These are phyloP conservation scores for Antennarius maculatus DNA, from an alignment of 2,797 vertebrate species.

Conservation along the genomic window DNA sequence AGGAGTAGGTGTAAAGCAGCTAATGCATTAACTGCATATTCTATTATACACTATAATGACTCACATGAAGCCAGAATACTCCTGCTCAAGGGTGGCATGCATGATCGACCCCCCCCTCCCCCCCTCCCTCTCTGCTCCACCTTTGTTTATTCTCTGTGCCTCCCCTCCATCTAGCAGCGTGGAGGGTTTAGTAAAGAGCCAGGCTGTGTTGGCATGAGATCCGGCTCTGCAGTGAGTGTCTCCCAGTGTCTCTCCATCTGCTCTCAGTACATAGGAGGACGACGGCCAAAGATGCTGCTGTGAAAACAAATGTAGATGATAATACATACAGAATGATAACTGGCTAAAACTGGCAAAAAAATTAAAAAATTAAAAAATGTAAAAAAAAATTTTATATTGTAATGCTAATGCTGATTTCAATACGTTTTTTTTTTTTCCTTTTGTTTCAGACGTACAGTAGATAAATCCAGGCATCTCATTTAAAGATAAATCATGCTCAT, in stretches of 20 bases:
- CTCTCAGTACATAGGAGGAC: constrained; percentile 30
- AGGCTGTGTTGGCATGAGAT: constrained; percentile 49
- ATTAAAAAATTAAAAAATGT: too few relatives aligned
- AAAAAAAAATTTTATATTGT: too few relatives aligned
- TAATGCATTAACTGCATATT: constrained; percentile 47
- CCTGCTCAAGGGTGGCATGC: not conserved
- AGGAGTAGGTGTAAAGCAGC: constrained; percentile 32
- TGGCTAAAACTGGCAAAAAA: too few relatives aligned
- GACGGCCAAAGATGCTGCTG: not conserved
- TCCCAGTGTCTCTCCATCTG: constrained; percentile 46
- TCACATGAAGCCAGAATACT: constrained; percentile 15
- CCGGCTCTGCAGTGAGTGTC: constrained; percentile 45
- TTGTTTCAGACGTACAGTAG: too few relatives aligned
- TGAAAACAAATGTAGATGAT: constrained; percentile 27
- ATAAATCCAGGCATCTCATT: too few relatives aligned
- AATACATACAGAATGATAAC: not conserved
- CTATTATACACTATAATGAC: constrained; percentile 11
- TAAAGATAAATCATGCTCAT: too few relatives aligned
- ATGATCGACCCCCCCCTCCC: constrained; percentile 4
- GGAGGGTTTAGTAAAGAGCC: constrained; percentile 46
- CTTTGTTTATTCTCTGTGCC: constrained; percentile 31
- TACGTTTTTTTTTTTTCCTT: too few relatives aligned
- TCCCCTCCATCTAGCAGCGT: constrained; percentile 11
- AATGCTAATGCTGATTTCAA: too few relatives aligned
- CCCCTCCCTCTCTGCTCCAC: constrained; percentile 5